Evolutionary conservation across 2,113 vertebrate species (phyloP).

Genomic region (Dissostichus mawsoni): DNA sequence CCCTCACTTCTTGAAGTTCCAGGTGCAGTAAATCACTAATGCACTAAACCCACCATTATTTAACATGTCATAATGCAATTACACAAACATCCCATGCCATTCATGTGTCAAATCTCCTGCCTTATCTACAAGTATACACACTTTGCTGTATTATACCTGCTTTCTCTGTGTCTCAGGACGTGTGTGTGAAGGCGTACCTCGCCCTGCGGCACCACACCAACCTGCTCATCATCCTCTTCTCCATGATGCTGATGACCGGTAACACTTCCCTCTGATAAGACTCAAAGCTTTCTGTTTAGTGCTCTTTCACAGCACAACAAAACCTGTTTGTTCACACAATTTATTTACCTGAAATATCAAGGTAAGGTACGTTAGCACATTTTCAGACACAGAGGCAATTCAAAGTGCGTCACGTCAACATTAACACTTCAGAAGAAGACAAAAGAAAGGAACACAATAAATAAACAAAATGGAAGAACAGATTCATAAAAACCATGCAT

Average conservation of each 20-base stretch:
- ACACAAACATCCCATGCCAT: not conserved
- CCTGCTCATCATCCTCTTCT: slow-evolving; percentile 97
- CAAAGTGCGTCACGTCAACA: too few species aligned
- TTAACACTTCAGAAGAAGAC: too few species aligned
- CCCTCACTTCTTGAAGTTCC: slow-evolving; percentile 95
- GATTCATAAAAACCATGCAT: too few species aligned
- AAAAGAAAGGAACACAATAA: too few species aligned
- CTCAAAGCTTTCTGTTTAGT: not conserved
- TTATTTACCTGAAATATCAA: not conserved
- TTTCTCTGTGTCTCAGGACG: slow-evolving; percentile 81
- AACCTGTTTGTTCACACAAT: not conserved
- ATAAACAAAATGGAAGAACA: too few species aligned
- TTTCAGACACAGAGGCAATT: too few species aligned
- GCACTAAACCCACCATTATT: too few species aligned
- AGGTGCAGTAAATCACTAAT: slow-evolving; percentile 83
- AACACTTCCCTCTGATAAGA: not conserved
- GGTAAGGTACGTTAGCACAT: too few species aligned
- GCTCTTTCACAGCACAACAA: not conserved
- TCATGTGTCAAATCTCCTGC: too few species aligned
- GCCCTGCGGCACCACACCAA: slow-evolving; percentile 97
- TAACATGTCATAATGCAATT: not conserved
- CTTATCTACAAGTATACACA: too few species aligned
- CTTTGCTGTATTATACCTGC: not conserved
- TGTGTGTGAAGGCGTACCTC: slow-evolving; percentile 95
- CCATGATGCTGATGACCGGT: slow-evolving; percentile 99